Evolutionary conservation across 1,140 invertebrate genomes (phyloP), one percentile per base, ranked within the genome.

Genomic region (Ctenoplectra terminalis): DNA sequence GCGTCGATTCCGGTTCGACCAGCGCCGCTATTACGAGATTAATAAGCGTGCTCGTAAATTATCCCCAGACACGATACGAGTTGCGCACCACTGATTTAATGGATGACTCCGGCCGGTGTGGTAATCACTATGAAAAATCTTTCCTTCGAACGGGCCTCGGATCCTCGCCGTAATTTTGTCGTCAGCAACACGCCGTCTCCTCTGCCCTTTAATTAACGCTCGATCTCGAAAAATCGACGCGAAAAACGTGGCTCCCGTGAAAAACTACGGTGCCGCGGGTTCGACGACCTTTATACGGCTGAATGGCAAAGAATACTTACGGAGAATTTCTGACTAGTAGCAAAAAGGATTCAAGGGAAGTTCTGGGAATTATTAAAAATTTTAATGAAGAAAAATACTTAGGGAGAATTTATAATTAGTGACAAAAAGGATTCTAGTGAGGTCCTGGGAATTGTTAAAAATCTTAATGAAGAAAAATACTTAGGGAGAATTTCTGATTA

Each of bases 21-120:
- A 11, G 48, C 26, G 2, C 37, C n/a, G 54, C 67, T 71, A 37
- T 70, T 70, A 76, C 73, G 34, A 63, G 61, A 78, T 78, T 78
- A 78, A 71, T 71, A 71, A 58, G n/a, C 76, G 17, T 23, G 76
- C 70, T 71, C 43, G 40, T 78, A 78, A 78, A 78, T 71, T 60
- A 78, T 71, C 50, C 11, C 4, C 5, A 15, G 2, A 63, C 40
- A 48, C 17, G 66, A 60, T 76, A 67, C 61, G 50, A 46, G 56
- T 74, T 63, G 61, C 74, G 74, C 74, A 37, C 48, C 66, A 56
- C 66, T 78, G 76, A 23, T 69, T 61, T 78, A 71, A 71, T 60
- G 54, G 76, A 71, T 48, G 76, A 71, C 66, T 34, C 67, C 46
- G 26, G 31, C 17, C 43, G 40, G 40, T 70, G 52, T 60, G 26